Conservation (phyloP, 2,888 invertebrate species). For the Melikaiella ostensackeni region DNA sequence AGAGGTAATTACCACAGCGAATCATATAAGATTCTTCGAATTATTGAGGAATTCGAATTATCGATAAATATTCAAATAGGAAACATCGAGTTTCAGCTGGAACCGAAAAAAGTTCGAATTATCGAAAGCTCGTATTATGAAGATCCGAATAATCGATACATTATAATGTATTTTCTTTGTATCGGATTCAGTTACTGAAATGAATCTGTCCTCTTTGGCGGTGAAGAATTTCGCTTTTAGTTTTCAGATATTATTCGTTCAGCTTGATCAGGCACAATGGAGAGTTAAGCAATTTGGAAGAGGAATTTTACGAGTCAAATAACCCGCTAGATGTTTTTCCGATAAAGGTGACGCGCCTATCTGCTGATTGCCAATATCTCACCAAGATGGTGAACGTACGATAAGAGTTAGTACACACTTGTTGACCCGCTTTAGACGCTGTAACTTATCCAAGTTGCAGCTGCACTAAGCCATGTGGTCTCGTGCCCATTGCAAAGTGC, state of each 20-base stretch:
- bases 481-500: neutral
- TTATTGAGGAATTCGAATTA: too few species aligned
- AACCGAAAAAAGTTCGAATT: too few species aligned
- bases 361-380: conserved; percentile 68
- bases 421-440: conserved; percentile 67
- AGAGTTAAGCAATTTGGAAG: neutral
- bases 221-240: too few species aligned
- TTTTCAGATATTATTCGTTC: neutral
- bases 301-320: neutral
- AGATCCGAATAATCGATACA: too few species aligned
- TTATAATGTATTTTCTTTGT: too few species aligned
- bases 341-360: conserved; percentile 45
- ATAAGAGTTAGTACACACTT: conserved; percentile 72
- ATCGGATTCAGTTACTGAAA: too few species aligned
- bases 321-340: neutral
- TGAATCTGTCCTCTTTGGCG: too few species aligned
- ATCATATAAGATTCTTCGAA: too few species aligned
- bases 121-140: too few species aligned
- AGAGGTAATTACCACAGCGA: too few species aligned
- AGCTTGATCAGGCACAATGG: neutral
- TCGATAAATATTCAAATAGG: too few species aligned
- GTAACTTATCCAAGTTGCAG: conserved; percentile 56
- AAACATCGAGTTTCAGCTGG: too few species aligned
- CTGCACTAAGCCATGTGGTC: neutral
- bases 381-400: conserved; percentile 57